Conservation (phyloP, 1,140 invertebrate genomes). For the Neodiprion virginianus region DNA sequence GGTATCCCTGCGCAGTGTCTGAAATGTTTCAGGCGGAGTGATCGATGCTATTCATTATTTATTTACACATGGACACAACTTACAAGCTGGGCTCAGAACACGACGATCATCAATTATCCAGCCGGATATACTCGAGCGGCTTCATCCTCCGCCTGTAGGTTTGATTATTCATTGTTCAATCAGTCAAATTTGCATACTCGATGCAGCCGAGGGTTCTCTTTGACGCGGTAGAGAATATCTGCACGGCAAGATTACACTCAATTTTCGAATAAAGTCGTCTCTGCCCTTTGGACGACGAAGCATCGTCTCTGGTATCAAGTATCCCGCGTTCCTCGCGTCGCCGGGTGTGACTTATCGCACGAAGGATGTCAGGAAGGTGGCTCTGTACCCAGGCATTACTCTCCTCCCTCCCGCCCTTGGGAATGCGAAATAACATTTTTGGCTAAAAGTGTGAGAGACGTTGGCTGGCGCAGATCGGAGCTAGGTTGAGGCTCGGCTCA, state of each 20-base stretch:
- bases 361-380: neutral
- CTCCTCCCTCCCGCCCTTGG: neutral
- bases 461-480: neutral
- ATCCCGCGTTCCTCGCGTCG: neutral
- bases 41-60: too few species aligned
- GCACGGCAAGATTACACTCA: neutral
- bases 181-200: too few species aligned
- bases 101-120: too few species aligned
- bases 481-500: neutral
- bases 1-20: too few species aligned
- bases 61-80: too few species aligned
- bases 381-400: neutral
- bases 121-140: too few species aligned
- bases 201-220: too few species aligned
- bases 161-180: too few species aligned
- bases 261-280: neutral
- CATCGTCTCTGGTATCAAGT: too few species aligned
- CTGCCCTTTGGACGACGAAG: neutral
- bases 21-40: too few species aligned
- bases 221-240: neutral
- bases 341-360: conserved; percentile 6
- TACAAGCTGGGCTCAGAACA: too few species aligned
- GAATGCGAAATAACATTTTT: neutral
- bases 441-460: neutral
- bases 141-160: too few species aligned